Conservation (phyloP, 2,113 vertebrate species). For the Ictalurus punctatus region DNA sequence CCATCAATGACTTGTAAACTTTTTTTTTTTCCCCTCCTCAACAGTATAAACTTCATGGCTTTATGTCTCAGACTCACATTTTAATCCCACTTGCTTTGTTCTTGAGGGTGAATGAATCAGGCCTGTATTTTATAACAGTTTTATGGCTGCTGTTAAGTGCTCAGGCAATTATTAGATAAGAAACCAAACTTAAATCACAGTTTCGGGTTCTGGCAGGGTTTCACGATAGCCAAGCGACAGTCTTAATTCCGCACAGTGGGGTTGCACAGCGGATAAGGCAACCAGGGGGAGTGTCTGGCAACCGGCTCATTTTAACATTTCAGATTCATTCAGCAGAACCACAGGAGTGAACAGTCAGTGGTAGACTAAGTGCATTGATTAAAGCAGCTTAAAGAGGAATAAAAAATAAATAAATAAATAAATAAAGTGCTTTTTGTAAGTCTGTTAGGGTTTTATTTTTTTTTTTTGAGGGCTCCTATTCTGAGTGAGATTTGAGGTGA, state of each 20-base stretch:
- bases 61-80: background rate
- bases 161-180: constrained; percentile 45
- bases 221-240: background rate
- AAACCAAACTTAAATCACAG: constrained; percentile 40
- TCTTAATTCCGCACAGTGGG: constrained; percentile 45
- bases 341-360: background rate
- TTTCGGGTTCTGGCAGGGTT: constrained; percentile 34
- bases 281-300: constrained; percentile 38
- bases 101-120: constrained; percentile 8
- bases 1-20: background rate
- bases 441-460: background rate
- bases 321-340: constrained; percentile 11
- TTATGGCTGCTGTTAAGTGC: constrained; percentile 41
- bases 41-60: background rate
- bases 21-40: background rate
- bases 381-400: background rate
- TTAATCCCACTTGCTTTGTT: background rate
- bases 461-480: background rate
- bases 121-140: constrained; percentile 21
- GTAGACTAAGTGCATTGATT: constrained; percentile 33
- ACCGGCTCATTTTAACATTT: constrained; percentile 2
- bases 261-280: constrained; percentile 32
- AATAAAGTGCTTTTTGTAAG: background rate
- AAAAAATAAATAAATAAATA: too few relatives aligned
- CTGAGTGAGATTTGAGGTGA: background rate